Percentiles rank a stretch among this genome's conserved stretches.
Conservation (phyloP, 92 coral and sea anemone species). For the Pocillopora meandrina region DNA sequence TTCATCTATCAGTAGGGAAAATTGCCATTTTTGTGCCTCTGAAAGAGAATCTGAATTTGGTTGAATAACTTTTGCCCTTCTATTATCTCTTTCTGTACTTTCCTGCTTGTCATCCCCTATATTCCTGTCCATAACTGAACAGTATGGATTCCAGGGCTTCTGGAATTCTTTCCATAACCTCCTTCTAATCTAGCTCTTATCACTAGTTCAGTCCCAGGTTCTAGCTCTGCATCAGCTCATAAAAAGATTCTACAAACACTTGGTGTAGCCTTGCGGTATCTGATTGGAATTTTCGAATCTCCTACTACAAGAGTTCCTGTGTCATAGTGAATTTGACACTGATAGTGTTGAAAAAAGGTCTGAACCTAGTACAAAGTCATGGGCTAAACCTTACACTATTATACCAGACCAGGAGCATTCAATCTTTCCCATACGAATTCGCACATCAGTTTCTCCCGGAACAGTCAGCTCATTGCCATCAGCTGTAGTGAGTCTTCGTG, state of each 20-base stretch:
- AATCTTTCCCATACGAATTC: slow-evolving; percentile 34
- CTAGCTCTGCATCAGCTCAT: too few relatives aligned
- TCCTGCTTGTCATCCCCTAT: slow-evolving; percentile 2
- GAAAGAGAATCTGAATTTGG: slow-evolving; percentile 14
- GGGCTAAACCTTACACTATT: slow-evolving; percentile 43
- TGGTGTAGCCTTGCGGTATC: slow-evolving; percentile 24
- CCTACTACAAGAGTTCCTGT: slow-evolving; percentile 37
- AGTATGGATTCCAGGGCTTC: slow-evolving; percentile 31
- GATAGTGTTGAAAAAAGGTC: slow-evolving; percentile 57
- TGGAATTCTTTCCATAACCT: too few relatives aligned
- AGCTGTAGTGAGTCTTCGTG: slow-evolving; percentile 54
- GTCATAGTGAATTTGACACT: slow-evolving; percentile 55
- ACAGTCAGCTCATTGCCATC: slow-evolving; percentile 48
- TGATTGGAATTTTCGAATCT: slow-evolving; percentile 46
- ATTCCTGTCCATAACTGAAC: not conserved
- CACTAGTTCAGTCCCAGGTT: too few relatives aligned
- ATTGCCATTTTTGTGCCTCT: slow-evolving; percentile 28
- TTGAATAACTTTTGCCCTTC: not conserved
- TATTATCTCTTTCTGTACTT: not conserved
- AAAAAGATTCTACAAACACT: not conserved
- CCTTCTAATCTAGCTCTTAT: too few relatives aligned
- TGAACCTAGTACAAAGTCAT: slow-evolving; percentile 60
- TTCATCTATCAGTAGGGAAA: slow-evolving; percentile 23
- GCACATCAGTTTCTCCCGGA: slow-evolving; percentile 42
- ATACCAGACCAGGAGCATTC: slow-evolving; percentile 28